Percentiles rank a stretch among this genome's conserved stretches.
Evolutionary conservation across 2,888 invertebrate genomes (phyloP).

Genomic region (Lycocerus yunnanus): DNA sequence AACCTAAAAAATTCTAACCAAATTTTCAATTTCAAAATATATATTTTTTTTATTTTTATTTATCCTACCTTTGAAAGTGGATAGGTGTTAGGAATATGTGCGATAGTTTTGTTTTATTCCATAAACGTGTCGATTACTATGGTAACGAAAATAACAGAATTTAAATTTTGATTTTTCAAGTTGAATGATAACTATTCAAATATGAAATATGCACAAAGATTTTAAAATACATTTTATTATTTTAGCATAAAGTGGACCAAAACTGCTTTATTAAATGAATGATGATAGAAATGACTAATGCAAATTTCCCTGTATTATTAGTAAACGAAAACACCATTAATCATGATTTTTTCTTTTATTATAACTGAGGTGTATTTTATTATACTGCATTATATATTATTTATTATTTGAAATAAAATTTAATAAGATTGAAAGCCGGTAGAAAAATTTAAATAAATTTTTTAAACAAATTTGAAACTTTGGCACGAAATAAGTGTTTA

Average conservation of each 20-base stretch:
- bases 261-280: background rate
- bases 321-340: background rate
- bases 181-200: background rate
- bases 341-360: background rate
- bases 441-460: background rate
- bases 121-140: background rate
- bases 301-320: constrained; percentile 8
- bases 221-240: background rate
- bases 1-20: too few relatives aligned
- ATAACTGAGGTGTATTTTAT: background rate
- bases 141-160: background rate
- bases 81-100: background rate
- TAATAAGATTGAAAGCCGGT: background rate
- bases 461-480: background rate
- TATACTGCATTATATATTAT: background rate
- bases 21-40: background rate
- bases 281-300: constrained; percentile 16
- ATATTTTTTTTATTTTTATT: background rate
- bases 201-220: background rate
- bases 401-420: background rate
- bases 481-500: background rate
- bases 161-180: background rate
- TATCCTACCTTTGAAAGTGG: background rate
- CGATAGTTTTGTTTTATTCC: background rate
- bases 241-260: background rate